A percentile compares a stretch with the other conserved stretches of the same genome.
Conservation (phyloP, 1,140 invertebrate genomes). For the Hyles euphorbiae region DNA sequence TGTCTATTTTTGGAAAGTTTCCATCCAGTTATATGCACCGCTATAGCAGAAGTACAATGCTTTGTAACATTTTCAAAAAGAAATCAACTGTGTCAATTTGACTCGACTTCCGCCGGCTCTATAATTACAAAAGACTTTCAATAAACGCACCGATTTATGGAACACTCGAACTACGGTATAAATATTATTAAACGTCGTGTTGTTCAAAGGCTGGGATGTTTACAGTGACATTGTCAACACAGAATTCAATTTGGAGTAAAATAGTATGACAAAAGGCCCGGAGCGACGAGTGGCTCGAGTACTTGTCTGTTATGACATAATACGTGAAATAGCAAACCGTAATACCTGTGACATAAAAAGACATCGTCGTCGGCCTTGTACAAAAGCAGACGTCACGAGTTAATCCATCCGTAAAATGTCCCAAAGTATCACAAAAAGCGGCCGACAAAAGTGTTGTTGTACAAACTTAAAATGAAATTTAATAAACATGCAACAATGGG, state of each 20-base stretch:
- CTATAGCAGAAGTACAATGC: not conserved
- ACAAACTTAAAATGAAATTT: constrained; percentile 75
- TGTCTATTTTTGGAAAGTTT: constrained; percentile 12
- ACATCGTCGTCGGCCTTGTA: constrained; percentile 45
- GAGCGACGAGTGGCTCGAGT: constrained; percentile 49
- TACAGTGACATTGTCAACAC: constrained; percentile 64
- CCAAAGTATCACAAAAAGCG: constrained; percentile 65
- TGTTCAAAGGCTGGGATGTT: constrained; percentile 63
- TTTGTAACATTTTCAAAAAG: constrained; percentile 1
- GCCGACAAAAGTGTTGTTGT: constrained; percentile 72
- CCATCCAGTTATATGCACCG: not conserved
- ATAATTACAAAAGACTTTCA: too few relatives aligned
- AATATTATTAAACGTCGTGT: constrained; percentile 38
- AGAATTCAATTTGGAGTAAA: constrained; percentile 69
- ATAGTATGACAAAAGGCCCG: constrained; percentile 53
- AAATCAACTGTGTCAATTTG: not conserved
- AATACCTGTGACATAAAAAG: constrained; percentile 61
- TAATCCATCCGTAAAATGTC: constrained; percentile 73
- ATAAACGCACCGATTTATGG: too few relatives aligned
- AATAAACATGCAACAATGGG: constrained; percentile 70
- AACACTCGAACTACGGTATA: constrained; percentile 1
- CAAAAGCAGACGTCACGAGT: constrained; percentile 57
- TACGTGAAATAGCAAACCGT: constrained; percentile 64
- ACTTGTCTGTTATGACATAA: constrained; percentile 72
- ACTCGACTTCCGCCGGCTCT: too few relatives aligned